Percentiles rank a stretch among this genome's conserved stretches.
Evolutionary conservation across 1,140 invertebrate genomes (phyloP).

Genomic region (Rhagoletis pomonella): DNA sequence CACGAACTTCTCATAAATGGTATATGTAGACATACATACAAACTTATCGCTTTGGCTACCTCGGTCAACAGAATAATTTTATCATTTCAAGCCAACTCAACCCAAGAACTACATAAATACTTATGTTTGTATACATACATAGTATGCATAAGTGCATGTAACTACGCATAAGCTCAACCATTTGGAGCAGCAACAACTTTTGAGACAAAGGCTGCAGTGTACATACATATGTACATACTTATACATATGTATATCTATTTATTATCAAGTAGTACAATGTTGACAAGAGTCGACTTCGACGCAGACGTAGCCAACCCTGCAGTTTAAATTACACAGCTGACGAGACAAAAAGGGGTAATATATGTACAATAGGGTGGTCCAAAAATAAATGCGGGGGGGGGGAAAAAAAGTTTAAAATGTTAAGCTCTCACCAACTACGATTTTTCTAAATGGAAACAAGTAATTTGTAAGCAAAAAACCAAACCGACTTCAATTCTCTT

Average conservation of each 20-base stretch:
- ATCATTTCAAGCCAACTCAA: not conserved
- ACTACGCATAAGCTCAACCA: constrained; percentile 20
- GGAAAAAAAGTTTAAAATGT: too few species aligned
- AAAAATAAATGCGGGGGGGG: too few species aligned
- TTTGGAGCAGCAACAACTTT: constrained; percentile 9
- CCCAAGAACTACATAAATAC: not conserved
- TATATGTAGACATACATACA: not conserved
- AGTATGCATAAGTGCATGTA: not conserved
- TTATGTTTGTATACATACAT: too few species aligned
- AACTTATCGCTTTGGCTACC: not conserved
- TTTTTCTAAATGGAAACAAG: too few species aligned
- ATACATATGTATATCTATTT: not conserved
- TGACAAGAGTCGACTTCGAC: not conserved
- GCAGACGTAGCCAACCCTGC: not conserved
- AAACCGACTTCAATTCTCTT: too few species aligned
- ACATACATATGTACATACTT: not conserved
- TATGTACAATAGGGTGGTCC: too few species aligned
- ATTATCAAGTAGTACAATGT: not conserved
- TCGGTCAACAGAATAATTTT: not conserved
- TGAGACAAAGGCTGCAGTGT: not conserved
- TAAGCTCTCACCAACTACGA: too few species aligned
- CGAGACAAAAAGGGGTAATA: not conserved
- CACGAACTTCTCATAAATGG: not conserved
- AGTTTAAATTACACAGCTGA: constrained; percentile 38
- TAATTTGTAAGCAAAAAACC: too few species aligned